Evolutionary conservation across 2,113 vertebrate genomes (phyloP), one percentile per base, ranked within the genome.

Genomic region (Prinia subflava): DNA sequence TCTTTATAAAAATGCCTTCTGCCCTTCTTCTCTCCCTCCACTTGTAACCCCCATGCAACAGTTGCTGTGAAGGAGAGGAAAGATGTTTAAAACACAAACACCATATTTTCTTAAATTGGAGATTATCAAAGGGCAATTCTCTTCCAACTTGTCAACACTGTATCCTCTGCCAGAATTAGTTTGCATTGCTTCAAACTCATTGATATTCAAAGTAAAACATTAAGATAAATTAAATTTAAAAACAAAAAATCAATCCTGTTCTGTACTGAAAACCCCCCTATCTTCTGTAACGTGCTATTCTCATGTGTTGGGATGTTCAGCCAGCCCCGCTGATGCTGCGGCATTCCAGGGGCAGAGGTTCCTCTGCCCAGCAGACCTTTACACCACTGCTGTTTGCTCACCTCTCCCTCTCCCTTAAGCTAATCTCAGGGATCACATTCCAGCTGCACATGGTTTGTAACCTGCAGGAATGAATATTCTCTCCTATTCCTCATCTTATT

Each of bases 251-350:
- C 25, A 33, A 42, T 62, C 6, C 25, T 76, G 35, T 27, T 56
- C 63, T 33, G 21, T 55, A 83, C 17, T 69, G 49, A 35, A 49
- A 19, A 53, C 13, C 0, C 0, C 9, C 33, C 10, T 30, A 2
- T 41, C 14, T 55, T 17, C 24, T 39, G 27, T 22, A 22, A 50
- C 1, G 21, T 5, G 23, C 31, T 75, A 6, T 11, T 19, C 53
- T 79, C 23, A 3, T 0, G 2, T 14, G n/a, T 8, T 22, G 39
- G 62, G 57, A 39, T 33, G 63, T 70, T 5, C 55, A 49, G 27
- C 0, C 37, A 74, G 60, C 35, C 73, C 33, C 0, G 1, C 0
- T 3, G 62, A 53, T 35, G 62, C 56, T 0, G 0, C 10, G 2
- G 71, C 44, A 10, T 5, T 62, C 17, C 80, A 67, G 44, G 35